Evolutionary conservation across 2,797 vertebrate genomes (phyloP).

Genomic region (Rhabdophis nuchalis): DNA sequence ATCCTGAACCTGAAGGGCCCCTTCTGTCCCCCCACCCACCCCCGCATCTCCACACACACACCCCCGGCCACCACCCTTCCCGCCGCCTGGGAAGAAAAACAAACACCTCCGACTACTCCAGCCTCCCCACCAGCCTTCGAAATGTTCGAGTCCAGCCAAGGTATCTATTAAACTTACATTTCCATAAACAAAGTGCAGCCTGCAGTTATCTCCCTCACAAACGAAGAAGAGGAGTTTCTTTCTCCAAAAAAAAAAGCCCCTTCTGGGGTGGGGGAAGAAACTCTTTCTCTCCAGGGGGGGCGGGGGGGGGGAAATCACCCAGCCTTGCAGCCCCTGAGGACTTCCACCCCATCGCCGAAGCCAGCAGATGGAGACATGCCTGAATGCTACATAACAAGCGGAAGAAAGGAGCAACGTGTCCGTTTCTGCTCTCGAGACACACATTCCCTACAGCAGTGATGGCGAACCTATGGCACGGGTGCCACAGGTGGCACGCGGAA

Average conservation of each 20-base stretch:
- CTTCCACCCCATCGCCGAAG: neutral
- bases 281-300: neutral
- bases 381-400: neutral
- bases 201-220: constrained; percentile 35
- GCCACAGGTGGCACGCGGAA: too few species aligned
- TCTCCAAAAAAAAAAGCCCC: too few species aligned
- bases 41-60: accelerated
- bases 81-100: accelerated
- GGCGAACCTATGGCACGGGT: too few species aligned
- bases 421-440: neutral
- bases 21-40: too few species aligned
- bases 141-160: constrained; percentile 51
- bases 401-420: neutral
- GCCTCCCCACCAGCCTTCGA: neutral
- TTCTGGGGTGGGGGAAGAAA: too few species aligned
- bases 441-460: neutral
- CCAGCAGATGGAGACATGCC: neutral
- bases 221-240: neutral
- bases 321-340: neutral
- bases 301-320: too few species aligned
- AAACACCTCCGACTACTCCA: neutral
- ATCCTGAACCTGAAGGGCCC: accelerated
- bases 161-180: constrained; percentile 39
- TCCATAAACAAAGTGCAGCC: constrained; percentile 48
- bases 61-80: accelerated